Evolutionary conservation across 2,113 vertebrate species (phyloP), one percentile per base, ranked within the genome.

Genomic region (Catagonus wagneri): DNA sequence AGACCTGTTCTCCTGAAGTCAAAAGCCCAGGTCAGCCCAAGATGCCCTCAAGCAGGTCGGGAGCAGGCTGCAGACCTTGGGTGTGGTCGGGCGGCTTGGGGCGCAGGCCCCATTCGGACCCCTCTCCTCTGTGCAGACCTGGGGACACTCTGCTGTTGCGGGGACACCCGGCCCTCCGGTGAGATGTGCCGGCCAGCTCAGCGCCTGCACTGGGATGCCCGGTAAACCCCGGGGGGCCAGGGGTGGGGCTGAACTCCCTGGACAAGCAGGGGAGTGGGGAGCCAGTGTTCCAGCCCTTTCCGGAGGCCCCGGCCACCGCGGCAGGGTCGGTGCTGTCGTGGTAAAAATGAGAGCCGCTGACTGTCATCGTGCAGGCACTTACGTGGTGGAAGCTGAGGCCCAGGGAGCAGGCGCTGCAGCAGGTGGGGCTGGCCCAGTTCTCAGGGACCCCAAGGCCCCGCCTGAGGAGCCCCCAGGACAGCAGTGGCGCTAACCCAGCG

Each of bases 221-320:
- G 25, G 22, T 2, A 32, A 11, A 22, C 17, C 54, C 72, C 1
- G 1, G 19, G 0, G 50, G 52, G 15, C 54, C 11, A 6, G 15
- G 52, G 84, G 4, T 3, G 0, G n/a, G 27, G 65, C 19, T 72
- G 14, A 0, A 1, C 34, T 25, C 9, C 44, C 60, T 1, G 39
- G 44, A 23, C 14, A 36, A 60, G 36, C 0, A 0, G 10, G 17
- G 6, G 0, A 1, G 20, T 60, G 22, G 32, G 15, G 11, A 1
- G 58, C 15, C 17, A 3, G 52, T 15, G 0, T 17, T 16, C 22
- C 7, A 8, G 17, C 11, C 58, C 1, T 9, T 58, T 79, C 71
- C 0, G 1, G 25, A 36, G 44, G 36, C 34, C 9, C 29, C 2
- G 0, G 84, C 27, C 22, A 12, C 22, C 25, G 36, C 3, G 2